Base-by-base conservation (phyloP, 2,888 invertebrate species). In the Notocelia uddmanniana region DNA sequence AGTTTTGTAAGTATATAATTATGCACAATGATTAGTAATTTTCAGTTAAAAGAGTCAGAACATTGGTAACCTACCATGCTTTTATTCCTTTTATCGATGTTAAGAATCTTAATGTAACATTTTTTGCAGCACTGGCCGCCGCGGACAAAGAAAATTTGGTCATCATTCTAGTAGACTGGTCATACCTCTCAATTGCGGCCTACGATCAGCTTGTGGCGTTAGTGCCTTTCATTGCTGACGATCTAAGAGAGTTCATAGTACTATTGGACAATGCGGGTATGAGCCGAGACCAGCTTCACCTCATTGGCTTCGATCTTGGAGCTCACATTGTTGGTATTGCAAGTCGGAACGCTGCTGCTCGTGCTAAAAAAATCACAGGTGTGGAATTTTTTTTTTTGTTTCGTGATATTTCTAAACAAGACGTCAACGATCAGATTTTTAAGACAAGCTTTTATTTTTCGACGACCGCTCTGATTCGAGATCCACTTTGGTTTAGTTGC, bases 301-400 rank as follows among this genome's bases (percentile, higher is more conserved):
- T 75, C 13, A 62, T 75, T 18, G 75, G 75, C 10, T 75, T 75
- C 55, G 75, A 72, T 18, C 60, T 74, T 1, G 75, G 75, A 59
- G 74, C 75, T 15, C 74, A 75, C 34, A 18, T 75, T 0, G 74
- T 59, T 10, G 75, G 75, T 13, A 68, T 71, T 0, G 34, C 68
- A 18, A 74, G 68, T n/a, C 66, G 72, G 1, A 19, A 9, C 5
- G 19, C 63, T 2, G 11, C 15, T 13, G 19, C 50, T 21, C 57
- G 58, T 15, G 69, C 74, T 2, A 67, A 19, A 19, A 75, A 72
- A 52, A 74, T 75, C 26, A 75, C 75, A 55, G 75, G 75, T 60
- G 15, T 10, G 54, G 5, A 5, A 21, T 8, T 1, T 34, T 34
- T n/a, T n/a, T 34, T 11, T 48, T 10, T 54, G 19, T 5, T 23